Base-by-base conservation (phyloP, 2,888 invertebrate species). In the Apomyelois bistriatella region DNA sequence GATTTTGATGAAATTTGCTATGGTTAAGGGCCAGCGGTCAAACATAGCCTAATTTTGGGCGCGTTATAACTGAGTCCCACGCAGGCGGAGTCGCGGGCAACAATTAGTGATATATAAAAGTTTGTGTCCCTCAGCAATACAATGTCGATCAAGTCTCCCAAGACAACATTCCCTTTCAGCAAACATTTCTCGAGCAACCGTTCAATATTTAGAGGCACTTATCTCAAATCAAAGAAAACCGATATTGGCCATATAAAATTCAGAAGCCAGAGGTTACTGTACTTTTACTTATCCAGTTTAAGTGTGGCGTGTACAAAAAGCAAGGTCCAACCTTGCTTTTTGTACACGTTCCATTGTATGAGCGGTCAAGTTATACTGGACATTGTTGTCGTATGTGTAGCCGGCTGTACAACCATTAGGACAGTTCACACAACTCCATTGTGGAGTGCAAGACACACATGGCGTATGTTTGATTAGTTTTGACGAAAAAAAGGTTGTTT, bases 321-420 rank as follows among this genome's bases (percentile, higher is more conserved):
- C n/a, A n/a, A n/a, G n/a, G n/a, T n/a, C n/a, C n/a, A n/a, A n/a
- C n/a, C n/a, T 40, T 9, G 15, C 16, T 16, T 1, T 0, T 1
- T 0, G 9, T 16, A 8, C 16, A 32, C 9, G 8, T 16, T 40
- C 16, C 9, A 7, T 10, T 16, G 8, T 0, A 16, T 16, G 9
- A 13, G 40, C 9, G 40, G 40, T 40, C 15, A 16, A 16, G 2
- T 7, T 40, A 40, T 10, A 16, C 9, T 40, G 8, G 40, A 40
- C 4, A 9, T 9, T 9, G 5, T 40, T 8, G 15, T 40, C 16
- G 40, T 51, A 12, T 56, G 48, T 32, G 13, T n/a, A n/a, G 46
- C 13, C 32, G 30, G 13, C 30, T 32, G 30, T 30, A 38, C 37
- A 15, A 9, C 48, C 48, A 49, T 49, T 49, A 49, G 38, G 48